Conservation (phyloP, 2,888 invertebrate species). For the Cryptops parisi region DNA sequence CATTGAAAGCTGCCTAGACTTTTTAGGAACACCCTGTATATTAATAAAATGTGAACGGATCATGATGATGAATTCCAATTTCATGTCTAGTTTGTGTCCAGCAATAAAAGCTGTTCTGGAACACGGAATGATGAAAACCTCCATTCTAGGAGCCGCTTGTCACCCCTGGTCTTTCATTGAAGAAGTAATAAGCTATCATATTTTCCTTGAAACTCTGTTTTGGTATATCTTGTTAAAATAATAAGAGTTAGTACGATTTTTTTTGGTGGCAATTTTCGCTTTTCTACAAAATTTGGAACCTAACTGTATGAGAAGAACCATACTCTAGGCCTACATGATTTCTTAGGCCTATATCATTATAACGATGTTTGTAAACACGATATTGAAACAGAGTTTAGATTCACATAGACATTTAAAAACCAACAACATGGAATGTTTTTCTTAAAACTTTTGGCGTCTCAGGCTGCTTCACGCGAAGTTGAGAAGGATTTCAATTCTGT, state of each 20-base stretch:
- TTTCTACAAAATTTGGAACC: no score
- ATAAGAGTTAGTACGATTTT: no score
- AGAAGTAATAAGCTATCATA: slow-evolving; percentile 39
- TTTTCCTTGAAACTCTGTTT: background rate
- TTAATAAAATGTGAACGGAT: no score
- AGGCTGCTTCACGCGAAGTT: slow-evolving; percentile 82
- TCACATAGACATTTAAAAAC: no score
- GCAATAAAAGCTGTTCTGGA: slow-evolving; percentile 84
- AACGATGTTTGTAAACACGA: no score
- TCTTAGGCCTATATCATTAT: no score
- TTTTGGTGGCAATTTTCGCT: no score
- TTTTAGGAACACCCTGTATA: no score
- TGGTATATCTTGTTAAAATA: background rate
- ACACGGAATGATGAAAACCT: slow-evolving; percentile 85
- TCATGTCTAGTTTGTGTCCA: slow-evolving; percentile 51
- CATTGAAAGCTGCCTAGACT: no score
- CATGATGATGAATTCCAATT: no score
- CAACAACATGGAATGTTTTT: slow-evolving; percentile 2
- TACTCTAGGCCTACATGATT: no score
- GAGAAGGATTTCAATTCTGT: slow-evolving; percentile 97
- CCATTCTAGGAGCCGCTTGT: slow-evolving; percentile 78
- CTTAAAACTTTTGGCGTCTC: slow-evolving; percentile 8
- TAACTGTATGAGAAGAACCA: no score
- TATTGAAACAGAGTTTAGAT: background rate
- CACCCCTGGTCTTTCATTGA: slow-evolving; percentile 99